Evolutionary conservation across 2,113 vertebrate genomes (phyloP).

Genomic region (Alethe diademata): DNA sequence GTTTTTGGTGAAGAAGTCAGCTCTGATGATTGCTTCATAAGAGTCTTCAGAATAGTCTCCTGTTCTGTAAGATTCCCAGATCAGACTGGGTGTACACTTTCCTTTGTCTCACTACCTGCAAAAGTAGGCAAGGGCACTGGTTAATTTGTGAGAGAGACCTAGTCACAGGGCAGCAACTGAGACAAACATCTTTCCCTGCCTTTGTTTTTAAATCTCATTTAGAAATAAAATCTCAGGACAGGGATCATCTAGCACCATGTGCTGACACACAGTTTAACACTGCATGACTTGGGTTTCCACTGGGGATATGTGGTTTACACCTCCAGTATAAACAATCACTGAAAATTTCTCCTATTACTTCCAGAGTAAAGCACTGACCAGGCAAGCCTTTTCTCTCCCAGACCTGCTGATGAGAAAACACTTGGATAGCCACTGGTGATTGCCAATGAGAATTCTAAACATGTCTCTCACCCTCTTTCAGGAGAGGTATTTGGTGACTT

Average conservation of each 20-base stretch:
- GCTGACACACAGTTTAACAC: neutral
- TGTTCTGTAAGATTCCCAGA: neutral
- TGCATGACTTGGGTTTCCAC: neutral
- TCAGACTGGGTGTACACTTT: neutral
- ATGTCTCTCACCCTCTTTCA: neutral
- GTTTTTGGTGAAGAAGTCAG: neutral
- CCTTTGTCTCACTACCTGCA: neutral
- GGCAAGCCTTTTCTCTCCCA: neutral
- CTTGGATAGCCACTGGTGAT: neutral
- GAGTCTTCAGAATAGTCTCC: neutral
- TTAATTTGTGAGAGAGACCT: neutral
- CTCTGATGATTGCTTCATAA: neutral
- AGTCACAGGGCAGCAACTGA: neutral
- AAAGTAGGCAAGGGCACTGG: rapidly evolving
- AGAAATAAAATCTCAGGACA: neutral
- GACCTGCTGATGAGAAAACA: neutral
- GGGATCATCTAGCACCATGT: neutral
- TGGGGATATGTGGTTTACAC: neutral
- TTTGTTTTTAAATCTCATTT: neutral
- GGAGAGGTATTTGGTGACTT: neutral
- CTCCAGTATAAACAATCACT: neutral
- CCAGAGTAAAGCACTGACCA: neutral
- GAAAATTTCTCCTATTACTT: neutral
- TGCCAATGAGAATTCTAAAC: neutral
- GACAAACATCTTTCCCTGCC: neutral